Evolutionary conservation across 2,888 invertebrate genomes (phyloP), one percentile per base, ranked within the genome.

Genomic region (Darwinula stevensoni): DNA sequence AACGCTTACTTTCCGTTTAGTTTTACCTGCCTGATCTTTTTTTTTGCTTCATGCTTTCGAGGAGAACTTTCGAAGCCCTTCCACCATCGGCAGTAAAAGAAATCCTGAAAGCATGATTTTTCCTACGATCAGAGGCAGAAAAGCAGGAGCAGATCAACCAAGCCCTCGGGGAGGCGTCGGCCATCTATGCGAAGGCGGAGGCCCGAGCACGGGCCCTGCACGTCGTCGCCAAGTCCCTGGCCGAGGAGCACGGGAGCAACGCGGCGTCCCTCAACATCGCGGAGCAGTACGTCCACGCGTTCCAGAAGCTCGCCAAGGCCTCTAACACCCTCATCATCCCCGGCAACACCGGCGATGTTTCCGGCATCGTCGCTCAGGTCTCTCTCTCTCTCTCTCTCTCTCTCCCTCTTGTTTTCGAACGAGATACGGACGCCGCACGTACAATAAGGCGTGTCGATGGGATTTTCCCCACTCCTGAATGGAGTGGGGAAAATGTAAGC

Each of bases 301-400:
- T 97, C 53, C 65, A 75, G 46, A 72, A 84, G 45, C 54, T 99
- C 38, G 94, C 97, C 2, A 72, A 76, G 50, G 70, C 71, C 9
- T 76, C 69, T 46, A 99, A 94, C 52, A 97, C 94, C 1, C 59
- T 97, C 36, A 75, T 97, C 41, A 53, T 99, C 39, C 94, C 94
- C 0, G 64, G 74, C 14, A 86, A 88, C 52, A 70, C 73, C 3
- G 73, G 74, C 3, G 73, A 75, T 45, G 64, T 80, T 4, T 61
- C 72, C 5, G 61, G 58, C 44, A 57, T 78, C 49, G 76, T 82
- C 12, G 62, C 72, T 28, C 75, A 80, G 63, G 76, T 69, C 15
- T 45, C n/a, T n/a, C n/a, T n/a, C n/a, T n/a, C n/a, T n/a, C n/a
- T n/a, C n/a, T n/a, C n/a, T n/a, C n/a, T n/a, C n/a, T n/a, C n/a